Evolutionary conservation across 2,888 invertebrate species (phyloP).

Genomic region (Rugalucina vietnamica): DNA sequence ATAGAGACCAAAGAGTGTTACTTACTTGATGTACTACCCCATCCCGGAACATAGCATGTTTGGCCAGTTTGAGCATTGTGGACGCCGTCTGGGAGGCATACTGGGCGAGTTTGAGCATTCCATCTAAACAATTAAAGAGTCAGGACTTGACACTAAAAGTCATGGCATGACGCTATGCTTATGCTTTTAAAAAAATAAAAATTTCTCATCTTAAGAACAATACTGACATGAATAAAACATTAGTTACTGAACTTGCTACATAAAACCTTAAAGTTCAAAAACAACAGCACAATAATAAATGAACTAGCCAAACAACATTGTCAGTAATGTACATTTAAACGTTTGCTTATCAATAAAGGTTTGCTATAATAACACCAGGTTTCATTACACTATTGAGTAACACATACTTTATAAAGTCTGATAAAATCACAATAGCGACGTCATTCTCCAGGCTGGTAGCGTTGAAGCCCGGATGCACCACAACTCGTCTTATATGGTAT

Average conservation of each 20-base stretch:
- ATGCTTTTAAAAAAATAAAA: neutral
- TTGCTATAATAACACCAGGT: no score
- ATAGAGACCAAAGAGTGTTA: no score
- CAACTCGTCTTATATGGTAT: slow-evolving; percentile 51
- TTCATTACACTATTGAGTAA: no score
- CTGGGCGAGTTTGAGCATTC: neutral
- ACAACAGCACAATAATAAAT: no score
- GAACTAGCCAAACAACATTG: no score
- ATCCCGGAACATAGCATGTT: neutral
- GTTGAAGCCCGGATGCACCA: slow-evolving; percentile 56
- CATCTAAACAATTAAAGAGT: neutral
- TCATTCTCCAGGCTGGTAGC: slow-evolving; percentile 51
- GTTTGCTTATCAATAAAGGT: no score
- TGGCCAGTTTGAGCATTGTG: neutral
- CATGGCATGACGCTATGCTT: neutral
- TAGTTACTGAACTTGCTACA: no score
- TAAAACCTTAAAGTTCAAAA: no score
- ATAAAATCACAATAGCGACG: slow-evolving; percentile 49
- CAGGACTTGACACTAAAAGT: neutral
- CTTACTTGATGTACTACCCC: slow-evolving; percentile 2
- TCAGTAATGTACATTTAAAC: neutral
- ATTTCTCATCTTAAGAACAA: no score
- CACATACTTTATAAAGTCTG: slow-evolving; percentile 47
- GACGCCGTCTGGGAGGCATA: neutral
- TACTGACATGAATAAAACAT: no score